phyloP scores from a whole-genome alignment of 2,888 invertebrate species.

The Strigamia maritima region DNA sequence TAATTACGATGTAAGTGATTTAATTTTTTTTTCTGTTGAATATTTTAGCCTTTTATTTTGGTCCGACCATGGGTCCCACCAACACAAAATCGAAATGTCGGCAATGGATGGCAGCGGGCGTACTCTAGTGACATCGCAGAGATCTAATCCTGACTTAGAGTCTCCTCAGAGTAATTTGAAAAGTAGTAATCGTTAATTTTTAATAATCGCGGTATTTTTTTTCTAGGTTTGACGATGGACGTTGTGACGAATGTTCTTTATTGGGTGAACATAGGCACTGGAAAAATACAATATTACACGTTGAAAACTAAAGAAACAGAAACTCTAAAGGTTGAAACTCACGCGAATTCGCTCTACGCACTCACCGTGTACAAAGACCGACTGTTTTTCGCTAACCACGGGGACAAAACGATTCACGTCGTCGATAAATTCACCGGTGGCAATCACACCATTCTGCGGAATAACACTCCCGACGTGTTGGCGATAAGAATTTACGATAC shows the following conservation, averaged over 20 bases:
- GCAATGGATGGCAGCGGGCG: conserved; percentile 64
- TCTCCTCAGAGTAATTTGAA: conserved; percentile 47
- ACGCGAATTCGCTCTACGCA: conserved; percentile 59
- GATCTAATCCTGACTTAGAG: conserved; percentile 47
- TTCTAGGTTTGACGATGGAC: conserved; percentile 64
- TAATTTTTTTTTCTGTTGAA: neutral
- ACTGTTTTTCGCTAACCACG: conserved; percentile 68
- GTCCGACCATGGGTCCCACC: conserved; percentile 57
- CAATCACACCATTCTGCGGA: conserved; percentile 57
- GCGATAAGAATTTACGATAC: conserved; percentile 63
- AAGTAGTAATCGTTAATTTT: conserved; percentile 42
- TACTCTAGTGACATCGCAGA: conserved; percentile 47
- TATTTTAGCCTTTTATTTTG: conserved; percentile 56
- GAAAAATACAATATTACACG: conserved; percentile 63
- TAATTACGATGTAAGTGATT: neutral
- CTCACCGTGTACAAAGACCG: conserved; percentile 64
- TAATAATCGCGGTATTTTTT: conserved; percentile 15
- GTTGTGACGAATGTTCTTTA: conserved; percentile 63
- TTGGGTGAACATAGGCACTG: conserved; percentile 64
- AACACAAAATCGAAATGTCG: conserved; percentile 61
- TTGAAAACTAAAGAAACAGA: conserved; percentile 52
- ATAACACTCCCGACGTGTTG: conserved; percentile 57
- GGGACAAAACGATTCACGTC: conserved; percentile 61
- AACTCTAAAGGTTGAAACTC: conserved; percentile 45
- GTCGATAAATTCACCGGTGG: conserved; percentile 61